These are phyloP conservation scores for Palythoa caribaeorum DNA, from an alignment of 92 coral and sea anemone genomes.

Conservation along the genomic window DNA sequence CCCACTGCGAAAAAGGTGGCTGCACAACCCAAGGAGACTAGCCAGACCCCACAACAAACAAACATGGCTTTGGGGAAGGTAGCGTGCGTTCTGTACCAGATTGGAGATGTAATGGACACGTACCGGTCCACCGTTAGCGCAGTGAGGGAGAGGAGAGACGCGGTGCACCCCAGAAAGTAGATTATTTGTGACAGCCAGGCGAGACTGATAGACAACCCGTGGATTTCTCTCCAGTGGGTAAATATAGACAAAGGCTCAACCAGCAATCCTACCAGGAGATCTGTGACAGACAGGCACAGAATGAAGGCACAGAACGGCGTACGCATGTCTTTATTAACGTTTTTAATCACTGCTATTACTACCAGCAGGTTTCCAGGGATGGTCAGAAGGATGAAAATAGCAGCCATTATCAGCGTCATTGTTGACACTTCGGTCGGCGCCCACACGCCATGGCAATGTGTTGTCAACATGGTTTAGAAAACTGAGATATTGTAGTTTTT, in stretches of 20 bases:
- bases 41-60: conserved; percentile 65
- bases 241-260: conserved; percentile 39
- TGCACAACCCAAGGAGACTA: conserved; percentile 61
- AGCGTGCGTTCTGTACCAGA: conserved; percentile 87
- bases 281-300: conserved; percentile 42
- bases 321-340: conserved; percentile 34
- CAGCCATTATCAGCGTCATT: conserved; percentile 27
- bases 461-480: neutral
- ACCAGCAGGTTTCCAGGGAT: conserved; percentile 43
- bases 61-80: conserved; percentile 60
- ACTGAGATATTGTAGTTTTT: neutral
- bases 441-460: conserved; percentile 29
- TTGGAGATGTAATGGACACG: conserved; percentile 75
- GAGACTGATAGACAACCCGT: conserved; percentile 20
- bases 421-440: conserved; percentile 29
- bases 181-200: conserved; percentile 86
- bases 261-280: conserved; percentile 37
- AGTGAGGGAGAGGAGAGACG: conserved; percentile 82
- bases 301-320: conserved; percentile 46
- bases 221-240: conserved; percentile 22
- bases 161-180: conserved; percentile 89
- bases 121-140: conserved; percentile 85
- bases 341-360: conserved; percentile 21
- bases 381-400: conserved; percentile 17
- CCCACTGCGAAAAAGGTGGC: conserved; percentile 79